phyloP scores from a whole-genome alignment of 2,888 invertebrate genomes.

The Pandemis corylana region DNA sequence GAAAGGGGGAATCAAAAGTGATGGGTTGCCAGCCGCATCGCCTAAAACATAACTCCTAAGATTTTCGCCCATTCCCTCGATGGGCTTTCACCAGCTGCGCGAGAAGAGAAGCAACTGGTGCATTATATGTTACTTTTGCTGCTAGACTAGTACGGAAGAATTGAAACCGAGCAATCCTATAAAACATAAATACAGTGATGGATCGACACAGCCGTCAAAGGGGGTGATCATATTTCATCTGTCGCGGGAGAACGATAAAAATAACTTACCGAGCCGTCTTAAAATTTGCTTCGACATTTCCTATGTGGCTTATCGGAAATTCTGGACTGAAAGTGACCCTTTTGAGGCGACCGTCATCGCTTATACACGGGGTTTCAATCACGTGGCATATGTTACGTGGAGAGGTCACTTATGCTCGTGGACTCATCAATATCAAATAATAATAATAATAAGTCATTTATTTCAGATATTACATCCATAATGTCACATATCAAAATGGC shows the following conservation, averaged over 20 bases:
- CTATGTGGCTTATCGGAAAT: conserved; percentile 10
- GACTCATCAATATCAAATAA: neutral
- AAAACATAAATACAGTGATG: conserved; percentile 29
- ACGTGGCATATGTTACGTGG: neutral
- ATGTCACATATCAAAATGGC: too few relatives aligned
- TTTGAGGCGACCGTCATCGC: conserved; percentile 9
- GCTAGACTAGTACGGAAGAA: too few relatives aligned
- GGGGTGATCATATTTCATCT: conserved; percentile 38
- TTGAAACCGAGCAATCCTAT: conserved; percentile 16
- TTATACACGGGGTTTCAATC: conserved; percentile 22
- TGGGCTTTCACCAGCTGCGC: too few relatives aligned
- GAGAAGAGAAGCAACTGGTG: too few relatives aligned
- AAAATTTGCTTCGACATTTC: conserved; percentile 30
- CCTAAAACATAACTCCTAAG: too few relatives aligned
- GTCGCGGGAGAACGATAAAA: conserved; percentile 34
- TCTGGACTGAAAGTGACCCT: conserved; percentile 16
- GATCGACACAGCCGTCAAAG: conserved; percentile 38
- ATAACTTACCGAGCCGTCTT: conserved; percentile 33
- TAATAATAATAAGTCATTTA: too few relatives aligned
- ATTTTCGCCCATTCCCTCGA: too few relatives aligned
- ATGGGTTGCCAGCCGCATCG: too few relatives aligned
- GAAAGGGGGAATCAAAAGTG: too few relatives aligned
- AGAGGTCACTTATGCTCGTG: neutral
- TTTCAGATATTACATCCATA: too few relatives aligned
- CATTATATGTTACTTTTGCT: too few relatives aligned